phyloP scores from a whole-genome alignment of 1,140 invertebrate genomes.

The Teleogryllus occipitalis region DNA sequence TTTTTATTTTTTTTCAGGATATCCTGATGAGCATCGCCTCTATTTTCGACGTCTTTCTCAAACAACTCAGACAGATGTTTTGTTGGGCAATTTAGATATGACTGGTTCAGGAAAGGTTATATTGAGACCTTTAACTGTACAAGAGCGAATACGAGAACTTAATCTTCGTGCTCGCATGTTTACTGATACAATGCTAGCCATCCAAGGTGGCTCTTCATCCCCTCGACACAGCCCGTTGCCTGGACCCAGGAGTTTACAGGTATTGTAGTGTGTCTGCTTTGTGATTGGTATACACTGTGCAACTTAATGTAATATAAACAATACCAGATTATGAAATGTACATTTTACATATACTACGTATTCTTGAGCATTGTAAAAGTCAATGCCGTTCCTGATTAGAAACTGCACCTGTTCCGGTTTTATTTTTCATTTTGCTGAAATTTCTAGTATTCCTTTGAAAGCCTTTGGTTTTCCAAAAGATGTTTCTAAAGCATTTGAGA shows the following conservation, averaged over 20 bases:
- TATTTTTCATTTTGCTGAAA: no score
- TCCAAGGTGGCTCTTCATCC: conserved; percentile 33
- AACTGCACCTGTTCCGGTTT: no score
- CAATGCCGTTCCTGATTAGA: no score
- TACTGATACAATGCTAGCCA: conserved; percentile 42
- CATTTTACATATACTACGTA: no score
- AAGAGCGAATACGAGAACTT: conserved; percentile 43
- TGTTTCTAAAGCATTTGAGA: no score
- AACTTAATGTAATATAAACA: no score
- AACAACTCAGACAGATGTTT: conserved; percentile 44
- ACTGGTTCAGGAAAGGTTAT: conserved; percentile 34
- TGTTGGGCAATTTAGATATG: conserved; percentile 40
- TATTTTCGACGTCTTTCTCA: conserved; percentile 42
- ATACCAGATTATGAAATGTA: no score
- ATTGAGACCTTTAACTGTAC: conserved; percentile 39
- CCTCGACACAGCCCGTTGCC: conserved; percentile 31
- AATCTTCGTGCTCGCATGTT: conserved; percentile 45
- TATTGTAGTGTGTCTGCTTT: conserved; percentile 15
- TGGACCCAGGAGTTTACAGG: conserved; percentile 40
- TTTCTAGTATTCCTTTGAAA: no score
- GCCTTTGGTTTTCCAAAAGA: no score
- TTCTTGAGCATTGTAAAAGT: no score
- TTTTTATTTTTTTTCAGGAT: conserved; percentile 28
- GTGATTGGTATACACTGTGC: no score
- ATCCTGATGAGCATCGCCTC: conserved; percentile 35